phyloP scores from a whole-genome alignment of 2,113 vertebrate species.

The Oreocharis arfaki region DNA sequence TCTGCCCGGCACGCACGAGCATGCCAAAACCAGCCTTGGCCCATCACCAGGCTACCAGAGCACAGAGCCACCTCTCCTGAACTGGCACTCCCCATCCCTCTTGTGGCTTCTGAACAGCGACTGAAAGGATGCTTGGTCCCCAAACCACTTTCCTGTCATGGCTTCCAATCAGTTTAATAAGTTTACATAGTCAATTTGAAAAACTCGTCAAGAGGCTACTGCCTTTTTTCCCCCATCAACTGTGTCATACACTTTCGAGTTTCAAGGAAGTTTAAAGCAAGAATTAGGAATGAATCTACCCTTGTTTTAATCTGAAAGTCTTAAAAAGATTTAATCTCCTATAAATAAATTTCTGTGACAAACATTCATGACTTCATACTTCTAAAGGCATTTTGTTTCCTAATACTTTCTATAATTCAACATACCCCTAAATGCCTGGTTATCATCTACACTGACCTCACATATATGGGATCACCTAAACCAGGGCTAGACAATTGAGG shows the following conservation, averaged over 20 bases:
- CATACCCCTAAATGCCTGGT: background rate
- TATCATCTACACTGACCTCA: background rate
- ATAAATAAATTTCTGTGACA: background rate
- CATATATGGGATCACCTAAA: background rate
- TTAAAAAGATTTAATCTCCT: background rate
- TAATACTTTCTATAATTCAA: background rate
- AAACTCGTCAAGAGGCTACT: background rate
- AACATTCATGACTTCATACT: background rate
- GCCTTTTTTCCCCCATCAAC: background rate
- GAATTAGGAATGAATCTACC: background rate
- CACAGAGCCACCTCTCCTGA: background rate
- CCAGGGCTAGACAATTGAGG: background rate
- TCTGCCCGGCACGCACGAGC: rapidly evolving
- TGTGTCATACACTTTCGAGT: no score
- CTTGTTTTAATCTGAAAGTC: background rate
- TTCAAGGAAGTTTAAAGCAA: background rate
- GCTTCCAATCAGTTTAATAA: background rate
- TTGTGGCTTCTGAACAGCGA: background rate
- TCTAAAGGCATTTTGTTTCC: background rate
- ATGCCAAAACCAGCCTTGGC: background rate
- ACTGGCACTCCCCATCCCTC: background rate
- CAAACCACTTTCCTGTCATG: background rate
- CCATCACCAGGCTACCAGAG: background rate
- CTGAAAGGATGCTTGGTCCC: background rate
- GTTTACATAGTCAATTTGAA: background rate